A percentile compares a stretch with the other conserved stretches of the same genome.
Conservation (phyloP, 2,888 invertebrate species). For the Philaethria dido region DNA sequence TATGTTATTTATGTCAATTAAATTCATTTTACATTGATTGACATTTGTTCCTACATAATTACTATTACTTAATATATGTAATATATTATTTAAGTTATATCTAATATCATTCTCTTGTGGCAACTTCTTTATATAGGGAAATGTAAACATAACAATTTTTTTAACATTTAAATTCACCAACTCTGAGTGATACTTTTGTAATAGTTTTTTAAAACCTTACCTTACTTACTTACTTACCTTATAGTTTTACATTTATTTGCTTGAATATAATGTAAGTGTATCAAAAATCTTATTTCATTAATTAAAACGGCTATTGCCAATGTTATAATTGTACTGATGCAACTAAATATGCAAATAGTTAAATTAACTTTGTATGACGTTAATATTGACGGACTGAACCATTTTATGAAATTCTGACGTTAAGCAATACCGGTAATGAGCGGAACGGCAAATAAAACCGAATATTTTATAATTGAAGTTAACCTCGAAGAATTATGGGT, state of each 20-base stretch:
- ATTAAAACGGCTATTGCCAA: conserved; percentile 25
- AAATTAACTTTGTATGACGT: conserved; percentile 34
- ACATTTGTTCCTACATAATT: too few relatives aligned
- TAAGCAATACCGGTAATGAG: conserved; percentile 44
- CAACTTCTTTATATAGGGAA: too few relatives aligned
- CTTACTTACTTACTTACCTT: too few relatives aligned
- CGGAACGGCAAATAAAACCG: conserved; percentile 41
- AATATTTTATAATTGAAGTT: conserved; percentile 33
- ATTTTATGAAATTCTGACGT: conserved; percentile 37
- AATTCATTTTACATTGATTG: too few relatives aligned
- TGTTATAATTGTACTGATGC: conserved; percentile 29
- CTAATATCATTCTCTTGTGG: too few relatives aligned
- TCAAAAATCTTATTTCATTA: background rate
- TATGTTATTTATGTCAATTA: too few relatives aligned
- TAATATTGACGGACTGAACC: conserved; percentile 34
- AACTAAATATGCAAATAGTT: conserved; percentile 36
- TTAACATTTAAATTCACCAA: too few relatives aligned
- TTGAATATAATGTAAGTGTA: background rate
- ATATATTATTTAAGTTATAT: too few relatives aligned
- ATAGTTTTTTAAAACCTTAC: too few relatives aligned
- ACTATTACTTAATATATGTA: too few relatives aligned
- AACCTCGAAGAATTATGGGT: conserved; percentile 34
- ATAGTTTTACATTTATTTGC: background rate
- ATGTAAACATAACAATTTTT: too few relatives aligned
- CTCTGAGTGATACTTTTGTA: too few relatives aligned